Evolutionary conservation across 2,113 vertebrate genomes (phyloP).

Genomic region (Falco punctatus): DNA sequence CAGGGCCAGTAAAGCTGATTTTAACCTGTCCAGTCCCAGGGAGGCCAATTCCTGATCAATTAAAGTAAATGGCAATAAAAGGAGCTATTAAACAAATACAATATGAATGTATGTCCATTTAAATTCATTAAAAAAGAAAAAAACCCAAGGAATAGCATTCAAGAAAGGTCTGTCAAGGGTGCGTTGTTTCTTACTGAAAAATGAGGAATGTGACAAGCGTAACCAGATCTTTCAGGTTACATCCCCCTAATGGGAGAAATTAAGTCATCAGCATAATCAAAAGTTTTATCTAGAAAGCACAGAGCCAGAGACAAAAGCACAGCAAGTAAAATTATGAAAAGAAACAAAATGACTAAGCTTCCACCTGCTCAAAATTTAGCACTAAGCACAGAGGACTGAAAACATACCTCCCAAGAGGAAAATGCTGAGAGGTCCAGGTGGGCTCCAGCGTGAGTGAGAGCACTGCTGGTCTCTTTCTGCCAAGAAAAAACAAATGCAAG

Average conservation of each 20-base stretch:
- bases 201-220: neutral
- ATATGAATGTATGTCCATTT: neutral
- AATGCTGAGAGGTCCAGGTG: slow-evolving; percentile 98
- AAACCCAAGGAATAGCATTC: neutral
- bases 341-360: neutral
- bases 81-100: neutral
- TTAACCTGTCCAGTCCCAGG: slow-evolving; percentile 94
- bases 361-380: neutral
- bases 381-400: neutral
- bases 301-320: neutral
- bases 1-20: slow-evolving; percentile 95
- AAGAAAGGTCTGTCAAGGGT: neutral
- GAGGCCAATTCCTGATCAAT: slow-evolving; percentile 91
- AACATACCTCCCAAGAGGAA: slow-evolving; percentile 95
- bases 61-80: neutral
- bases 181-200: neutral
- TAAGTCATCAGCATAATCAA: neutral
- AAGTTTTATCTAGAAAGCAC: neutral
- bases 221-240: neutral
- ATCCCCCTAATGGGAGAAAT: neutral
- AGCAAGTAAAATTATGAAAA: neutral
- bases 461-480: slow-evolving; percentile 98
- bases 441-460: slow-evolving; percentile 94
- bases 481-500: neutral
- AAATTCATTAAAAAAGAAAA: neutral